Evolutionary conservation across 2,888 invertebrate genomes (phyloP), one percentile per base, ranked within the genome.

Genomic region (Brenthis daphne): DNA sequence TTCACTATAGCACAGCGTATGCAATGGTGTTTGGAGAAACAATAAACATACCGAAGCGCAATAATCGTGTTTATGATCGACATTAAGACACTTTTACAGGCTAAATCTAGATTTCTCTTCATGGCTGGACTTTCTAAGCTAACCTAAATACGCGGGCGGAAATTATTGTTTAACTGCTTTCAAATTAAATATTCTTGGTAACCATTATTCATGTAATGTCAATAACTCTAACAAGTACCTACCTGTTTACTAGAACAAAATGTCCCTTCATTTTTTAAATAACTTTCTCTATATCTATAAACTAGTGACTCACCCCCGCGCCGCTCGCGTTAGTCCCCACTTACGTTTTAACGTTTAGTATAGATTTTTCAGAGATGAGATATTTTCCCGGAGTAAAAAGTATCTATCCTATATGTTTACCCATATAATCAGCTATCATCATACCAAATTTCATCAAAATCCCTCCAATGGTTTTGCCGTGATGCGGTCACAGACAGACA

Each of bases 21-120:
- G 57, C 57, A 69, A 65, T 48, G 57, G 69, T 72, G 69, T 69
- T 72, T 64, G 4, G 29, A 65, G 57, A 61, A 71, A 73, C 71
- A 73, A 73, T 70, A 69, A 70, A 71, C 70, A 68, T 68, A 65
- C 69, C 65, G 61, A 53, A 48, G 64, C 51, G 51, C 48, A 66
- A 54, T 71, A 68, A 70, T 73, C 70, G 53, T 47, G 70, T 75
- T 77, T 74, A 75, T 71, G 67, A 68, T 68, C 73, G 70, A 68
- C 77, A 76, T 78, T 77, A 80, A 79, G 75, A 77, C 70, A 73
- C 70, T 79, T 79, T 79, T 76, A 79, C 79, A 76, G 73, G 74
- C 75, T 73, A 79, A 78, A 81, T 81, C 79, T 80, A 80, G 82
- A 77, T 82, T 80, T 79, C 80, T 77, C 76, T 72, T 65, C 64